Conservation (phyloP, 2,113 vertebrate genomes). For the Motacilla tschutschensis region DNA sequence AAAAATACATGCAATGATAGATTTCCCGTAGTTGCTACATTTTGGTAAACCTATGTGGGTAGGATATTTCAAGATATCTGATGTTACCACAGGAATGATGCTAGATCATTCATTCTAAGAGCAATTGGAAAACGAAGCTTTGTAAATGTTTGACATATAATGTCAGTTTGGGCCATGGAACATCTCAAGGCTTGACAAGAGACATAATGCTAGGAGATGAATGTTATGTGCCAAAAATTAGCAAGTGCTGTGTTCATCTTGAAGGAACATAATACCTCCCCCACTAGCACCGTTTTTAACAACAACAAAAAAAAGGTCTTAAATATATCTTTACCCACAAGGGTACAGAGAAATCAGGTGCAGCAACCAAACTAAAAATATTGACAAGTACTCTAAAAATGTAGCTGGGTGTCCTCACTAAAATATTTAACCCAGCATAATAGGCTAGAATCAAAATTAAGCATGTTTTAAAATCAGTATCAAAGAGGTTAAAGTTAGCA, state of each 20-base stretch:
- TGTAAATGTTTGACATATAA: constrained; percentile 33
- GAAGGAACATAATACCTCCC: not conserved
- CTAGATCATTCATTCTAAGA: constrained; percentile 25
- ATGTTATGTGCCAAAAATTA: constrained; percentile 34
- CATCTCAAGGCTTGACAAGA: constrained; percentile 35
- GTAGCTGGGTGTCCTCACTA: not conserved
- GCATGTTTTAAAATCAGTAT: not conserved
- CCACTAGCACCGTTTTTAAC: not conserved
- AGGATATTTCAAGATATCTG: not conserved
- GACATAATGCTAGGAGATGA: constrained; percentile 2
- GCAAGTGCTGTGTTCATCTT: constrained; percentile 3
- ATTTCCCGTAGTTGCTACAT: not conserved
- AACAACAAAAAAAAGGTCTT: not conserved
- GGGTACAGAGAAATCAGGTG: not conserved
- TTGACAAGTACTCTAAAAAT: not conserved
- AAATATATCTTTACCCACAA: not conserved
- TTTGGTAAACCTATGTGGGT: not conserved
- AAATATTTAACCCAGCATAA: not conserved
- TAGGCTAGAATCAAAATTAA: not conserved
- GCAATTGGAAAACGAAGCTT: constrained; percentile 4
- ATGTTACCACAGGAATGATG: not conserved
- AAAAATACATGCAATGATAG: not conserved
- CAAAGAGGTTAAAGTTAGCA: not conserved
- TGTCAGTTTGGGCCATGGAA: constrained; percentile 23
- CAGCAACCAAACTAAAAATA: not conserved